Evolutionary conservation across 2,888 invertebrate species (phyloP).

Genomic region (Diloba caeruleocephala): DNA sequence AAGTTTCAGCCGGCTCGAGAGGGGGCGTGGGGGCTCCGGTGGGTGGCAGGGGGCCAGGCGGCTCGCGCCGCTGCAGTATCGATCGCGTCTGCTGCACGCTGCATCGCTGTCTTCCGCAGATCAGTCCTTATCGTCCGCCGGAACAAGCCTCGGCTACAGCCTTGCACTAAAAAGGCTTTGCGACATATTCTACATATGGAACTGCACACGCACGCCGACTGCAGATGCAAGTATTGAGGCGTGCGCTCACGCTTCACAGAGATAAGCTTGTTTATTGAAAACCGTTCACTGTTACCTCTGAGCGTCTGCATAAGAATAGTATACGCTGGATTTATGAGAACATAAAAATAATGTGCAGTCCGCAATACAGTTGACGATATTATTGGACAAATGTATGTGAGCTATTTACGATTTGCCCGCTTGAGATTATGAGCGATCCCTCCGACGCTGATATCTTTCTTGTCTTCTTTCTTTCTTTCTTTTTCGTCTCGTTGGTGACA

Average conservation of each 20-base stretch:
- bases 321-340: conserved; percentile 58
- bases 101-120: conserved; percentile 88
- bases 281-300: conserved; percentile 63
- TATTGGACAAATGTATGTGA: conserved; percentile 38
- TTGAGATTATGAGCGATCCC: conserved; percentile 28
- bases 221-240: conserved; percentile 63
- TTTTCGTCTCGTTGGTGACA: too few relatives aligned
- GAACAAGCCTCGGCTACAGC: conserved; percentile 73
- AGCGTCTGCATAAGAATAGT: conserved; percentile 54
- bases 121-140: conserved; percentile 86
- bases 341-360: conserved; percentile 58
- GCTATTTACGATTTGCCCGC: conserved; percentile 13
- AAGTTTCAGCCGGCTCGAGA: conserved; percentile 82
- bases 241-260: conserved; percentile 71
- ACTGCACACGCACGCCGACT: conserved; percentile 69
- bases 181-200: conserved; percentile 65
- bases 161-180: conserved; percentile 77
- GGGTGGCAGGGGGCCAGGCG: conserved; percentile 46
- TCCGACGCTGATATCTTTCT: background rate
- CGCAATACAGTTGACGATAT: conserved; percentile 44
- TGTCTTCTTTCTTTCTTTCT: too few relatives aligned
- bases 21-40: conserved; percentile 50
- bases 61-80: conserved; percentile 80
- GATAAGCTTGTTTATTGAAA: conserved; percentile 77
- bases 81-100: conserved; percentile 87